Percentiles rank a stretch among this genome's conserved stretches.
Evolutionary conservation across 2,888 invertebrate genomes (phyloP).

Genomic region (Electrophaes corylata): DNA sequence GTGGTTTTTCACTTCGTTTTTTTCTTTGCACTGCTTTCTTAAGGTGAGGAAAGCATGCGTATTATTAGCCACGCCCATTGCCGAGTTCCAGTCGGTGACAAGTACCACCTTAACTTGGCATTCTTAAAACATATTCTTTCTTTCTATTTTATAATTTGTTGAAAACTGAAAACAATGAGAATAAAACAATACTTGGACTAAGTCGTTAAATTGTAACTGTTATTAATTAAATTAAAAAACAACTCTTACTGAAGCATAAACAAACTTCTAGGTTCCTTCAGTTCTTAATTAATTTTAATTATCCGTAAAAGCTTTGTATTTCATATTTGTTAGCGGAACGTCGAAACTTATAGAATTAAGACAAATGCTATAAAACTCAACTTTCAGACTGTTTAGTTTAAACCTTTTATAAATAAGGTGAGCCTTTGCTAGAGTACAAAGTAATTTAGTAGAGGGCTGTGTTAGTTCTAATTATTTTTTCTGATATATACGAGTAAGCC

Average conservation of each 20-base stretch:
- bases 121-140: too few species aligned
- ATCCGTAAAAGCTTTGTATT: slow-evolving; percentile 4
- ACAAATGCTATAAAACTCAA: background rate
- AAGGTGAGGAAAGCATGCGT: too few species aligned
- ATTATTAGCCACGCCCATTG: too few species aligned
- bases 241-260: background rate
- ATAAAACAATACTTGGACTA: too few species aligned
- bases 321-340: slow-evolving; percentile 3
- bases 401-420: slow-evolving; percentile 5
- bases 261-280: background rate
- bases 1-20: too few species aligned
- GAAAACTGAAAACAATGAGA: too few species aligned
- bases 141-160: too few species aligned
- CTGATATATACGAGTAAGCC: background rate
- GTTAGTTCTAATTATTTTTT: background rate
- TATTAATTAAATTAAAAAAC: background rate
- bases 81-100: too few species aligned
- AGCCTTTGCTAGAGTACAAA: slow-evolving; percentile 8
- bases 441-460: slow-evolving; percentile 6
- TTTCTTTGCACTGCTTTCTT: too few species aligned
- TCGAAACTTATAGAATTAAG: background rate
- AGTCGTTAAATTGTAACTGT: background rate
- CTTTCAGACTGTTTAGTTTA: background rate
- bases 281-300: background rate
- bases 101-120: too few species aligned